These are phyloP conservation scores for Sander lucioperca DNA, from an alignment of 2,113 vertebrate species.

Conservation along the genomic window DNA sequence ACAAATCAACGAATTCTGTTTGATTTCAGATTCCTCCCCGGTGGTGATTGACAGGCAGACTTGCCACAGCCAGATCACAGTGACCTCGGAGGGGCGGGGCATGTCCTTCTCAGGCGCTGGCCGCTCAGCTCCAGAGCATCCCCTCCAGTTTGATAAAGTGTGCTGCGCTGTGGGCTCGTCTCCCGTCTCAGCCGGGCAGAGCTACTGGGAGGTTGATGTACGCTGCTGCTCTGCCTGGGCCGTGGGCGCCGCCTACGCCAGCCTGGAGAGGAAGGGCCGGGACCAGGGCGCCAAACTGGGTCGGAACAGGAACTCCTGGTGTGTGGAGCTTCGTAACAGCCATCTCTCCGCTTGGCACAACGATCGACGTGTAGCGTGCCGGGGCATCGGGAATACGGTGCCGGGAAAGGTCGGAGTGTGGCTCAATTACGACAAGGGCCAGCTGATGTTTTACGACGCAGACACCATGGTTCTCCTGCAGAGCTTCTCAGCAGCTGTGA, in stretches of 20 bases:
- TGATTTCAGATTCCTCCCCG: constrained; percentile 61
- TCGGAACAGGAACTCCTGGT: constrained; percentile 84
- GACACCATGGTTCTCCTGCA: constrained; percentile 79
- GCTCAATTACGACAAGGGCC: constrained; percentile 79
- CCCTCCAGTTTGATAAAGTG: constrained; percentile 83
- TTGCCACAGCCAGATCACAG: constrained; percentile 72
- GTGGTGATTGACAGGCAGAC: constrained; percentile 76
- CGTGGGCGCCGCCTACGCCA: constrained; percentile 79
- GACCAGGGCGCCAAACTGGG: constrained; percentile 82
- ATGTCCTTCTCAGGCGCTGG: constrained; percentile 55
- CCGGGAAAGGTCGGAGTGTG: constrained; percentile 75
- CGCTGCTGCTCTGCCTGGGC: constrained; percentile 80
- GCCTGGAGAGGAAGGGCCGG: constrained; percentile 78
- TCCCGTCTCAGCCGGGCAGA: constrained; percentile 56
- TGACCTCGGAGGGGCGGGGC: constrained; percentile 65
- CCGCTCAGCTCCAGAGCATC: constrained; percentile 42
- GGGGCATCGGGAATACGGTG: constrained; percentile 27
- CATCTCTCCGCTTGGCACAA: constrained; percentile 82
- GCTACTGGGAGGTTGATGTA: constrained; percentile 84
- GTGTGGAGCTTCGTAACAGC: constrained; percentile 76
- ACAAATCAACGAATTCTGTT: neutral
- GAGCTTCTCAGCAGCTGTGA: constrained; percentile 75
- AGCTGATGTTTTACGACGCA: constrained; percentile 80
- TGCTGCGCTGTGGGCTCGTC: constrained; percentile 77
- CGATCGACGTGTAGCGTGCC: constrained; percentile 70